Base-by-base conservation (phyloP, 1,140 invertebrate species). In the Diabrotica virgifera region DNA sequence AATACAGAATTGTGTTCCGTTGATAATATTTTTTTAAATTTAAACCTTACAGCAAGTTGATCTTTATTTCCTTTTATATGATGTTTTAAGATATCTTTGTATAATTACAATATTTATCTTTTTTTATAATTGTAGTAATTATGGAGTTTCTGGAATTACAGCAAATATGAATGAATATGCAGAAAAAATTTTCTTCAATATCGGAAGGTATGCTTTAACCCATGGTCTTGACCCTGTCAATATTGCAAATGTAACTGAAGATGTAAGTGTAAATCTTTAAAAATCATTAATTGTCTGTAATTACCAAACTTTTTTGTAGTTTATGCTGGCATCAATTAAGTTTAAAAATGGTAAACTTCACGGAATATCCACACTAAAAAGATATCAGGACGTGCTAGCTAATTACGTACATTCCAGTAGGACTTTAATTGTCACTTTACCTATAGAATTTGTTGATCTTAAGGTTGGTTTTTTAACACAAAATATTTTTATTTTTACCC, bases 141-240 rank as follows among this genome's bases (percentile, higher is more conserved):
- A 24, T n/a, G n/a, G 5, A 46, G 14, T 9, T 59, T 37, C 36
- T 59, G 63, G 36, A 11, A 65, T 59, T 53, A 46, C 14, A 37
- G 80, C 81, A 0, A 72, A 74, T 11, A 66, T 82, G 1, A 83
- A 83, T 64, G 77, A 80, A 0, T 82, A 82, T 70, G 76, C 82
- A 3, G 81, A 83, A 63, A 73, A 71, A 6, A 79, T 81, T 0
- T 69, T 82, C 36, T 52, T 62, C 6, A 70, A 78, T 70, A 51
- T 83, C 5, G 63, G 75, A 11, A 74, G 77, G 1, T 79, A 79
- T 59, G 75, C 82, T 40, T 67, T 77, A 46, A 52, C 72, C 36
- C 65, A 80, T 70, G 78, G 77, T 5, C 70, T 82, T 2, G 81
- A 83, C 11, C 82, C 82, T 2, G 79, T 82, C 77, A 24, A 62